These are phyloP conservation scores for Sericinus montela DNA, from an alignment of 2,888 invertebrate genomes.

Conservation along the genomic window DNA sequence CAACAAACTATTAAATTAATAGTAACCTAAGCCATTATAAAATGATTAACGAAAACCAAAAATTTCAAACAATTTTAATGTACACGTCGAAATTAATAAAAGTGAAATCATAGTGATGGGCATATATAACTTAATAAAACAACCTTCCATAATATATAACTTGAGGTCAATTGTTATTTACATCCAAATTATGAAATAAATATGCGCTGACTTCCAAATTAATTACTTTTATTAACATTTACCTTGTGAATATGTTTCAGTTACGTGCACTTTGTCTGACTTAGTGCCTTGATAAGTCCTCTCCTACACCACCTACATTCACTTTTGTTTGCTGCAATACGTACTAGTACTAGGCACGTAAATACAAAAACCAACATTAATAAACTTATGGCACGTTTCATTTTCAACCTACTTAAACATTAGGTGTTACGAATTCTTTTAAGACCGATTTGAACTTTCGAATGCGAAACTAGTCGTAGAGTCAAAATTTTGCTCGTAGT, in stretches of 20 bases:
- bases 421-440: conserved; percentile 19
- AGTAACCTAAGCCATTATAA: neutral
- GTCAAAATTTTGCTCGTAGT: no score
- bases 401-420: conserved; percentile 24
- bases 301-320: conserved; percentile 52
- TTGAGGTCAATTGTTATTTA: conserved; percentile 4
- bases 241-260: conserved; percentile 4
- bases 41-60: conserved; percentile 1
- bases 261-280: neutral
- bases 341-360: conserved; percentile 24
- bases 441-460: conserved; percentile 30
- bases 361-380: conserved; percentile 10
- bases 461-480: conserved; percentile 25
- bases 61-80: neutral
- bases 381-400: conserved; percentile 18
- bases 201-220: neutral
- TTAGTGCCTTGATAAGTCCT: conserved; percentile 11
- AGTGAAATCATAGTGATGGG: neutral
- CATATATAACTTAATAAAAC: neutral
- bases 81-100: neutral
- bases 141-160: neutral
- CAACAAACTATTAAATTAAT: neutral
- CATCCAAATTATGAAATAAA: neutral
- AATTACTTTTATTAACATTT: neutral
- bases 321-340: conserved; percentile 62